These are phyloP conservation scores for Chroicocephalus ridibundus DNA, from an alignment of 2,113 vertebrate species.

Conservation along the genomic window DNA sequence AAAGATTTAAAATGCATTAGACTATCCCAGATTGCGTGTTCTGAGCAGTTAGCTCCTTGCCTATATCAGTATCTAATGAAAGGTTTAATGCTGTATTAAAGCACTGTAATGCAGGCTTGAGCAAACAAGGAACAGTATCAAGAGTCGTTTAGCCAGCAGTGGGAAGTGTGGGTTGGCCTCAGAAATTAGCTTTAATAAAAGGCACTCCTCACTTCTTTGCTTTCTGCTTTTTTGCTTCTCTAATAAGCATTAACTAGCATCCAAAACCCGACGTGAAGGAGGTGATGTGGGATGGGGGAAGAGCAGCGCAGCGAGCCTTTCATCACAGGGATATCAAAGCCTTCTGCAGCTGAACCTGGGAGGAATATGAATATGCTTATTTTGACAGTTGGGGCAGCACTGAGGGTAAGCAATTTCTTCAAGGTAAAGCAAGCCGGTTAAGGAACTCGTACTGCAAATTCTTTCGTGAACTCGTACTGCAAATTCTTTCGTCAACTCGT, in stretches of 20 bases:
- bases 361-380: background rate
- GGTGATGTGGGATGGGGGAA: background rate
- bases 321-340: background rate
- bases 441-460: background rate
- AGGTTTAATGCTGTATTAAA: background rate
- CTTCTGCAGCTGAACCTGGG: background rate
- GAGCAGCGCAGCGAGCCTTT: background rate
- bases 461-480: background rate
- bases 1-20: background rate
- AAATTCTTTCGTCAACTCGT: background rate
- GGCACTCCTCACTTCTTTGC: conserved; percentile 1
- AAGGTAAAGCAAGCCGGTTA: background rate
- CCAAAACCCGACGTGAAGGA: background rate
- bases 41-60: background rate
- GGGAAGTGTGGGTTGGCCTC: conserved; percentile 31
- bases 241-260: background rate
- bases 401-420: background rate
- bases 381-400: background rate
- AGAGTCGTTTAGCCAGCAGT: background rate
- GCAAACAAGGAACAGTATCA: background rate
- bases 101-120: background rate
- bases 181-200: conserved; percentile 52
- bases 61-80: background rate
- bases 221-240: conserved; percentile 20
- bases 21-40: background rate